phyloP scores from a whole-genome alignment of 2,888 invertebrate genomes.

The Hyles lineata region DNA sequence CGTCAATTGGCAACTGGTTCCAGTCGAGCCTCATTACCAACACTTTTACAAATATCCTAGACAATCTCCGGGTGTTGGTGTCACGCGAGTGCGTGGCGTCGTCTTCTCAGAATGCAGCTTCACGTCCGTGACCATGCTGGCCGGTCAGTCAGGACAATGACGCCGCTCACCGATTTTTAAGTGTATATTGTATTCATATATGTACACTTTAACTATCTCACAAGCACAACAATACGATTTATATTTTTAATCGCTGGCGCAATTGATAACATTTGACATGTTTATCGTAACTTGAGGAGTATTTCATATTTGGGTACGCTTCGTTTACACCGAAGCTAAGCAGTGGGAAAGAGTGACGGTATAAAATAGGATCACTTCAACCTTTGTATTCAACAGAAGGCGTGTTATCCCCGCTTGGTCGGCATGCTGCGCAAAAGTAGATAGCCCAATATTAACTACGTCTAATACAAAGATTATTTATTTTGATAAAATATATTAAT shows the following conservation, averaged over 20 bases:
- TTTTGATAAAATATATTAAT: neutral
- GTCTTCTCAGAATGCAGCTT: slow-evolving; percentile 38
- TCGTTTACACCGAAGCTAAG: neutral
- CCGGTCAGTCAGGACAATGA: neutral
- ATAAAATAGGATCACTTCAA: no score
- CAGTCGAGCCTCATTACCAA: slow-evolving; percentile 42
- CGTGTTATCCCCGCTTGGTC: no score
- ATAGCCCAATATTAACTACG: no score
- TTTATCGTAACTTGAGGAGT: neutral
- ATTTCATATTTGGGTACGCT: neutral
- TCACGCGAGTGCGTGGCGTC: slow-evolving; percentile 46
- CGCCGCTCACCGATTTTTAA: neutral
- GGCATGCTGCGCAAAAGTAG: no score
- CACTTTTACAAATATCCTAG: slow-evolving; percentile 67
- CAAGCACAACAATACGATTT: neutral
- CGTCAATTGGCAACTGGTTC: slow-evolving; percentile 55
- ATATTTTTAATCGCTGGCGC: neutral
- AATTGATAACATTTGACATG: neutral
- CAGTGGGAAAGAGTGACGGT: neutral
- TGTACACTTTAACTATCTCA: neutral
- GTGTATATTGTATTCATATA: neutral
- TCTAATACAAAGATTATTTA: no score
- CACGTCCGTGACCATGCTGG: neutral
- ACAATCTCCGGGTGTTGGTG: slow-evolving; percentile 64
- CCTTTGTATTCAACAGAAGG: no score